Base-by-base conservation (phyloP, 2,797 vertebrate genomes). In the Chaetophractus vellerosus region DNA sequence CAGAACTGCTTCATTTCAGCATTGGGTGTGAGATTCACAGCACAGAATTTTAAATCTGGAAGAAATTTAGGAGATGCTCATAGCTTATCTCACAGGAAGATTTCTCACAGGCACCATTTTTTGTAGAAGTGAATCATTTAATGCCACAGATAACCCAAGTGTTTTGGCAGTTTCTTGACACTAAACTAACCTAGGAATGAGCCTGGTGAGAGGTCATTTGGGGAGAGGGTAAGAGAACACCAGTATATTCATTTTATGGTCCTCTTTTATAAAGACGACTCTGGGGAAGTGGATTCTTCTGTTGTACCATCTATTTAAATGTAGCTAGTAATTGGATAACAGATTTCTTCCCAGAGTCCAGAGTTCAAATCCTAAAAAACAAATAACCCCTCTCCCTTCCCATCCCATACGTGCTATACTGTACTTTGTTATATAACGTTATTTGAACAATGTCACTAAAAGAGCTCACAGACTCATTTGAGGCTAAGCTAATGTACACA, bases 31-130 rank as follows among this genome's bases (percentile, higher is more conserved):
- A 83, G 50, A 21, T 55, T 92, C 38, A 64, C 41, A 45, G 36
- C 75, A 80, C n/a, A 76, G 63, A 92, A 63, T 64, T 66, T 41
- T 48, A 88, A 93, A 76, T 81, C 31, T 76, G 45, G 71, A 75
- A 79, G 66, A 71, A 85, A 93, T 81, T 75, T 68, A 9, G 41
- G 33, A 31, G 61, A 3, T 61, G 19, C 52, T 24, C 10, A 4
- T n/a, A 92, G 72, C 24, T 97, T 48, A 88, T 41, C 61, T 81
- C 45, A 45, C 12, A 76, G 72, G 63, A 71, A 19, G 28, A 79
- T 75, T 79, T n/a, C 69, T 21, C 45, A 86, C 75, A 33, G n/a
- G 10, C 57, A 76, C 45, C 48, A 55, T 1, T 72, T 95, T 92
- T 68, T 76, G 24, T 11, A 50, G 50, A 75, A 66, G 28, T 48